These are phyloP conservation scores for Eupeodes latifasciatus DNA, from an alignment of 2,888 invertebrate species.

Conservation along the genomic window DNA sequence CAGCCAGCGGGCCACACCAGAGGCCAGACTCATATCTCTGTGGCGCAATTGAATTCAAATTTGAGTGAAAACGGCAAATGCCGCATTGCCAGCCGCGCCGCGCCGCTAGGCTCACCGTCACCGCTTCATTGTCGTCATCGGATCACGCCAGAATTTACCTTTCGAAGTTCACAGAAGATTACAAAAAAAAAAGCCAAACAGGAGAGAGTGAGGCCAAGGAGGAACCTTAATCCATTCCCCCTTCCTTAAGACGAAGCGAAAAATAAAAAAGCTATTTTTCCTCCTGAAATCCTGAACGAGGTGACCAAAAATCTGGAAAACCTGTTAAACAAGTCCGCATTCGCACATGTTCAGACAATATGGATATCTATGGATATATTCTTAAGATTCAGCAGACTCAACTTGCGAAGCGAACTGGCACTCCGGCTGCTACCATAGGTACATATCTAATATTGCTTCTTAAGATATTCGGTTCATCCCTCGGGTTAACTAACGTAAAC, in stretches of 20 bases:
- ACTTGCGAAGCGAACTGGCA: not conserved
- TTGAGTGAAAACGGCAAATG: conserved; percentile 43
- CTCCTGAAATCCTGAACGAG: conserved; percentile 54
- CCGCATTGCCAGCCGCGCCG: conserved; percentile 17
- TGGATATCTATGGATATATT: not conserved
- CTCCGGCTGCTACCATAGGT: conserved; percentile 25
- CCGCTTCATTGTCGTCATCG: conserved; percentile 26
- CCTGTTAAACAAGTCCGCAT: conserved; percentile 71
- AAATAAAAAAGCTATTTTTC: conserved; percentile 35
- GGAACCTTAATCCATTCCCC: conserved; percentile 33
- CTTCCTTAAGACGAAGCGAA: conserved; percentile 2
- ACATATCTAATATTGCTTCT: not conserved
- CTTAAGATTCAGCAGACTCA: not conserved
- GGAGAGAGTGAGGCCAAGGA: conserved; percentile 26
- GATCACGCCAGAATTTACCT: conserved; percentile 61
- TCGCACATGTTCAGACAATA: conserved; percentile 68
- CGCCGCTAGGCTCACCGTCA: too few species aligned
- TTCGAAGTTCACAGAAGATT: conserved; percentile 22
- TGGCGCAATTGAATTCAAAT: conserved; percentile 60
- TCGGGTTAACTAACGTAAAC: conserved; percentile 43
- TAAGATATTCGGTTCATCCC: conserved; percentile 44
- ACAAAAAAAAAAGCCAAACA: not conserved
- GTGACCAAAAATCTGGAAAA: conserved; percentile 59
- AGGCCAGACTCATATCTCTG: conserved; percentile 47
- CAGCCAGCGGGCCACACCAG: conserved; percentile 37